phyloP scores from a whole-genome alignment of 2,113 vertebrate genomes.

The Dendropsophus ebraccatus region DNA sequence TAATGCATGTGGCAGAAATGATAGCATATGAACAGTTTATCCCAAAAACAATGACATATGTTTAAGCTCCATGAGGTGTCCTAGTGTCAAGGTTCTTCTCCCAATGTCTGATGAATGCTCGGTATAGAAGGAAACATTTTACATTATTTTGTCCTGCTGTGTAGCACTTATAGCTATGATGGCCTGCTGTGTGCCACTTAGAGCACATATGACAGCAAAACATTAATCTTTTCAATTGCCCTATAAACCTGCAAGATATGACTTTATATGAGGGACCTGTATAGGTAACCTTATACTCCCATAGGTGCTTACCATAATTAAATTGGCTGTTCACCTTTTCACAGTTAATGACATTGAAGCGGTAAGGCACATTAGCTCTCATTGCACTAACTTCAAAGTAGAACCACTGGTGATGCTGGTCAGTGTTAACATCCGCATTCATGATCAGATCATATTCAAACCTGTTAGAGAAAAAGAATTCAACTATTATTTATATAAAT shows the following conservation, averaged over 20 bases:
- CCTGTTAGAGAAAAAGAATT: slow-evolving; percentile 66
- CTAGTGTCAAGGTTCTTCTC: neutral
- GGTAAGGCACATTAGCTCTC: slow-evolving; percentile 75
- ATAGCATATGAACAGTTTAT: neutral
- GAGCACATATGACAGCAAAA: neutral
- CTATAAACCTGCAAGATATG: neutral
- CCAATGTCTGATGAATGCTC: neutral
- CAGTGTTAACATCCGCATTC: slow-evolving; percentile 84
- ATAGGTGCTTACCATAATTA: slow-evolving; percentile 84
- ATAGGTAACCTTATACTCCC: neutral
- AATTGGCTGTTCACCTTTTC: slow-evolving; percentile 96
- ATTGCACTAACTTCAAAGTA: slow-evolving; percentile 88
- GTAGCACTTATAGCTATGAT: neutral
- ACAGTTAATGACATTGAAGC: slow-evolving; percentile 94
- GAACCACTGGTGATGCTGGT: slow-evolving; percentile 89
- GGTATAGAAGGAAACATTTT: neutral
- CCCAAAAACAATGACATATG: neutral
- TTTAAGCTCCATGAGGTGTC: neutral
- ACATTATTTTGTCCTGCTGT: neutral
- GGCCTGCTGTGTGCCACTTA: slow-evolving; percentile 1
- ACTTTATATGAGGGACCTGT: neutral
- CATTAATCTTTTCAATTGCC: slow-evolving; percentile 8
- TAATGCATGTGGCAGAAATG: neutral
- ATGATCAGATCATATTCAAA: slow-evolving; percentile 90
- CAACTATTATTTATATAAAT: neutral